phyloP scores from a whole-genome alignment of 2,113 vertebrate species.

The Leucopternis melanops region DNA sequence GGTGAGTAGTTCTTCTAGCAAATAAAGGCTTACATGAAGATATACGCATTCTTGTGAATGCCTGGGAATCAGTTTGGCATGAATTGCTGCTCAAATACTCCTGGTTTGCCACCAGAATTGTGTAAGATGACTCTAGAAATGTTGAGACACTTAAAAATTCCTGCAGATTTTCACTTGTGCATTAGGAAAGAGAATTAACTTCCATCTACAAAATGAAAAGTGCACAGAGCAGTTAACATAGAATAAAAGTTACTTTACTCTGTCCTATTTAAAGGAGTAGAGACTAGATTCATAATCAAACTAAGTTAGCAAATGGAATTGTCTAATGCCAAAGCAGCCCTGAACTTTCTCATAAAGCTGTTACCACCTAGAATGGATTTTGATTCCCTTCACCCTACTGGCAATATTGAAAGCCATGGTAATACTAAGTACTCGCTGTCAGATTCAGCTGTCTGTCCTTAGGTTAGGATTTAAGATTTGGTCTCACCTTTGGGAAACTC shows the following conservation, averaged over 20 bases:
- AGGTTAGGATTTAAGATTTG: background rate
- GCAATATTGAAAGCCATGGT: background rate
- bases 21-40: background rate
- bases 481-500: background rate
- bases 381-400: background rate
- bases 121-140: background rate
- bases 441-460: background rate
- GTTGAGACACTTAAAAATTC: background rate
- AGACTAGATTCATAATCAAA: background rate
- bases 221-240: background rate
- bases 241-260: background rate
- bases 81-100: background rate
- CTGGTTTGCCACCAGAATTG: background rate
- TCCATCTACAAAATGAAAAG: background rate
- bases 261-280: background rate
- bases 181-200: background rate
- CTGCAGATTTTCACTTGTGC: background rate
- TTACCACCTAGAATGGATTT: background rate
- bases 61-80: background rate
- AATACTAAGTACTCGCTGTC: background rate
- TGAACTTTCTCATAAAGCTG: background rate
- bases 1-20: background rate
- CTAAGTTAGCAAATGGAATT: background rate
- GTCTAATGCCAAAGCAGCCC: background rate
- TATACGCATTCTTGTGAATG: background rate